A percentile compares a stretch with the other conserved stretches of the same genome.
These are phyloP conservation scores for Xenentodon cancila DNA, from an alignment of 2,797 vertebrate genomes.

Conservation along the genomic window DNA sequence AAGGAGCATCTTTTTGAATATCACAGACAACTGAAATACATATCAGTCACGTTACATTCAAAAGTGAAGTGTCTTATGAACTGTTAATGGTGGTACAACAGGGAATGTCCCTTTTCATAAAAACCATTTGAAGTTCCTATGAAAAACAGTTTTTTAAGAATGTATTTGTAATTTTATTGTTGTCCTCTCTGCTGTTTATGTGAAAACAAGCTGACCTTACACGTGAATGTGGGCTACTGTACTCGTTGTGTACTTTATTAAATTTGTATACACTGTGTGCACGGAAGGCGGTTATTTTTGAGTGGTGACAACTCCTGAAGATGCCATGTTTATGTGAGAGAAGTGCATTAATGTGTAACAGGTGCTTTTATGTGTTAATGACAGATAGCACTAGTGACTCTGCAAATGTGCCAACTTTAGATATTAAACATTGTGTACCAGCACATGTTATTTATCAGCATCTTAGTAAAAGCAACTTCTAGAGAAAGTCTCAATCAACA, in stretches of 20 bases:
- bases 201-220: conserved; percentile 99
- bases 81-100: conserved; percentile 90
- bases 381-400: conserved; percentile 43
- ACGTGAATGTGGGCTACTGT: conserved; percentile 96
- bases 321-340: conserved; percentile 57
- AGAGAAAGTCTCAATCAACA: conserved; percentile 39
- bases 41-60: conserved; percentile 81
- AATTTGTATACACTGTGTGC: conserved; percentile 99
- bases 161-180: conserved; percentile 99
- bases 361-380: conserved; percentile 59
- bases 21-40: conserved; percentile 78
- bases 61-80: conserved; percentile 85
- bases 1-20: conserved; percentile 79
- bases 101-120: conserved; percentile 89
- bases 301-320: conserved; percentile 63
- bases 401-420: conserved; percentile 46
- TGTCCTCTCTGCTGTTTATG: conserved; percentile 96
- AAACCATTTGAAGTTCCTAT: conserved; percentile 91
- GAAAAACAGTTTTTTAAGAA: conserved; percentile 91
- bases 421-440: conserved; percentile 51
- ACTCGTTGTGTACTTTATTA: conserved; percentile 99
- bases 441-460: conserved; percentile 47
- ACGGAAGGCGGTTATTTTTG: conserved; percentile 94
- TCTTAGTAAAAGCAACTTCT: conserved; percentile 36
- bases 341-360: conserved; percentile 57